These are phyloP conservation scores for Drosophila takahashii DNA, from an alignment of 1,140 invertebrate genomes.

Conservation along the genomic window DNA sequence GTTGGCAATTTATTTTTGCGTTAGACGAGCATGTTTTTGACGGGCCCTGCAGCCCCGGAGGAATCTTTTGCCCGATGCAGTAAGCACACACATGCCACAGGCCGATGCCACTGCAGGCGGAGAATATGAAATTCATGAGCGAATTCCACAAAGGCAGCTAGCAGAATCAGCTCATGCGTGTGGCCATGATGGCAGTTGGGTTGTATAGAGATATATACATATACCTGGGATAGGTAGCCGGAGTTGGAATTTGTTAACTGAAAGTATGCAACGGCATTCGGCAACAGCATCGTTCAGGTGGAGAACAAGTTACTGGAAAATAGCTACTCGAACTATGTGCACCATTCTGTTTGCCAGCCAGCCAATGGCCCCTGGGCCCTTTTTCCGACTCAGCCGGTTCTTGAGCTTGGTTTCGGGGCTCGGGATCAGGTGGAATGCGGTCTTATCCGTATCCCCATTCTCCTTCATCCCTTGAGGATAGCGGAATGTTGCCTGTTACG, in stretches of 20 bases:
- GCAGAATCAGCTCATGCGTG: not conserved
- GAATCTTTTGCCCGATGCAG: not conserved
- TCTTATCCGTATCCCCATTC: not conserved
- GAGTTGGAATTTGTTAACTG: constrained; percentile 63
- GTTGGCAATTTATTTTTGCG: constrained; percentile 11
- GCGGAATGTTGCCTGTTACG: constrained; percentile 48
- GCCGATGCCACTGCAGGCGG: constrained; percentile 19
- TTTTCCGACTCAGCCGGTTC: constrained; percentile 33
- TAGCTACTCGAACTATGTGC: constrained; percentile 65
- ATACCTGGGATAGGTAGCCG: constrained; percentile 4
- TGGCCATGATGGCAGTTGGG: not conserved
- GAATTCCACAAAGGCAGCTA: constrained; percentile 57
- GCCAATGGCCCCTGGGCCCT: not conserved
- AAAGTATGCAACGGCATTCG: constrained; percentile 61
- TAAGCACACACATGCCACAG: constrained; percentile 1
- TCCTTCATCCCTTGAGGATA: constrained; percentile 22
- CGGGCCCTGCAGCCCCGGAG: not conserved
- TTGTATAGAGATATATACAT: constrained; percentile 2
- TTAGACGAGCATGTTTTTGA: constrained; percentile 6
- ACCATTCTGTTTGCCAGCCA: constrained; percentile 36
- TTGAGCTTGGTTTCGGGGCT: constrained; percentile 33
- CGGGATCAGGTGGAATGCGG: constrained; percentile 35
- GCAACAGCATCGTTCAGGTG: constrained; percentile 19
- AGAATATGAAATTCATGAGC: constrained; percentile 76
- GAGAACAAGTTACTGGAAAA: constrained; percentile 53